Evolutionary conservation across 2,797 vertebrate genomes (phyloP).

Genomic region (Tympanoctomys barrerae): DNA sequence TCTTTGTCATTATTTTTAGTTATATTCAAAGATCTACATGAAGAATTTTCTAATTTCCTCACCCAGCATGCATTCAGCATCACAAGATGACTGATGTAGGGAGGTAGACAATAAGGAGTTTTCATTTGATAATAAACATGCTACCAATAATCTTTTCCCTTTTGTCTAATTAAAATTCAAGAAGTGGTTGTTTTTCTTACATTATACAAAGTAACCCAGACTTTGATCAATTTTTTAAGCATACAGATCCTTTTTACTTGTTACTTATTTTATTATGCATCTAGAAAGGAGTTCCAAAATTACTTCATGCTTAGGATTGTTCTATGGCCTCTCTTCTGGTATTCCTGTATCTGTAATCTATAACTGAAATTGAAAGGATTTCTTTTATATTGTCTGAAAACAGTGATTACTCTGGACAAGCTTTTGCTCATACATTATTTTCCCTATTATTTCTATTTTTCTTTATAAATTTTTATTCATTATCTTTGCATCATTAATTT

Average conservation of each 20-base stretch:
- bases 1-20: not conserved
- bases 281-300: not conserved
- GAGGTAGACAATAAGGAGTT: not conserved
- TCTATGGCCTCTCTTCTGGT: not conserved
- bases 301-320: not conserved
- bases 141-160: not conserved
- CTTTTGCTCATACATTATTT: not conserved
- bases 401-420: not conserved
- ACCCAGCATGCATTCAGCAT: not conserved
- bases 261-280: not conserved
- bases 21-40: not conserved
- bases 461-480: not conserved
- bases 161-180: not conserved
- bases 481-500: not conserved
- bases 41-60: not conserved
- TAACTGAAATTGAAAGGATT: not conserved
- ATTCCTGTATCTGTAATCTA: not conserved
- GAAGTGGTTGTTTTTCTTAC: not conserved
- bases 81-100: not conserved
- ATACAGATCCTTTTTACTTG: not conserved
- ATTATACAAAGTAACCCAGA: conserved; percentile 12
- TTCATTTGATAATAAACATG: not conserved
- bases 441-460: not conserved
- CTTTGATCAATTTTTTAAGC: not conserved
- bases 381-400: not conserved